Evolutionary conservation across 2,113 vertebrate species (phyloP).

Genomic region (Nyctereutes procyonoides): DNA sequence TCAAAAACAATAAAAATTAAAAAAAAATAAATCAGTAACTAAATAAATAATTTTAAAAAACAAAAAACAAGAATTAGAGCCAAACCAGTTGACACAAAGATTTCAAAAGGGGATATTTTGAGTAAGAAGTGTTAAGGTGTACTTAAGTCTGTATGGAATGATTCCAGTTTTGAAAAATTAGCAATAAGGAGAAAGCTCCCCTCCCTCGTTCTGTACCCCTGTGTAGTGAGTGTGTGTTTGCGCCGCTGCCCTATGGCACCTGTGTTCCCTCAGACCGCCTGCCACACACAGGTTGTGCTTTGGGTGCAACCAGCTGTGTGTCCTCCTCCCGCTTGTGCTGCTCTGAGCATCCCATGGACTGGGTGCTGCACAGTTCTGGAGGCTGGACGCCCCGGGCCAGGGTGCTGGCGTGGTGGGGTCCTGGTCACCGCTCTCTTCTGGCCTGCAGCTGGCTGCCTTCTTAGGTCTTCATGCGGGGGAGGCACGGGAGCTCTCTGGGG

Average conservation of each 20-base stretch:
- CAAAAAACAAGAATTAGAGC: too few relatives aligned
- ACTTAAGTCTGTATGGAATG: neutral
- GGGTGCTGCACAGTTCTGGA: neutral
- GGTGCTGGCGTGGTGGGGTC: accelerated
- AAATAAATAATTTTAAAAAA: neutral
- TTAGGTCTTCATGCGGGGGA: neutral
- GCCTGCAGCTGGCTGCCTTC: neutral
- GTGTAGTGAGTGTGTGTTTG: neutral
- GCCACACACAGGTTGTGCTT: accelerated
- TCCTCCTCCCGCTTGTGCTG: neutral
- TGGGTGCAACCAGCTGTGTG: accelerated
- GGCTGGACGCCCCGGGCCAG: neutral
- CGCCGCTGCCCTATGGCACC: accelerated
- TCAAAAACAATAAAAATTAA: neutral
- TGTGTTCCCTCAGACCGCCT: accelerated
- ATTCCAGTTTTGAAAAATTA: neutral
- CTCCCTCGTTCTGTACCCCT: accelerated
- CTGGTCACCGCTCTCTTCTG: neutral
- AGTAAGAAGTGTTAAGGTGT: neutral
- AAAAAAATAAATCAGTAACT: neutral
- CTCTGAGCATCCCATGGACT: neutral
- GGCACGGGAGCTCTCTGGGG: too few relatives aligned
- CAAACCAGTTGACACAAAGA: neutral
- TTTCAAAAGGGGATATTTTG: neutral
- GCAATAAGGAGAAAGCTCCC: neutral